These are phyloP conservation scores for Brachymystax lenok DNA, from an alignment of 2,797 vertebrate genomes.

Conservation along the genomic window DNA sequence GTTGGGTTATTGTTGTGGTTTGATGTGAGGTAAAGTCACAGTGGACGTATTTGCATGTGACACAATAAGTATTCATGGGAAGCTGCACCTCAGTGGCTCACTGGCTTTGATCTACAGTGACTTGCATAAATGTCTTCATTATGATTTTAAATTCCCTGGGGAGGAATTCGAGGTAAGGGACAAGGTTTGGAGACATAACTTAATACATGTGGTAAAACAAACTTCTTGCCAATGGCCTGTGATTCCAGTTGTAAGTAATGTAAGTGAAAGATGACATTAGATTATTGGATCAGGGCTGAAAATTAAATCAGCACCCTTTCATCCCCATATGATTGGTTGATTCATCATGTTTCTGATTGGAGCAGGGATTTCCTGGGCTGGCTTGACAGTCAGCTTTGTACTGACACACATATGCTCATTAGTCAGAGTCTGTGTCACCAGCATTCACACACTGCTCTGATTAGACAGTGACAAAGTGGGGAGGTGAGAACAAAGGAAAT, in stretches of 20 bases:
- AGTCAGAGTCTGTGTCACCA: neutral
- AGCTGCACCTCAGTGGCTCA: neutral
- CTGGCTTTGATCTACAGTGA: neutral
- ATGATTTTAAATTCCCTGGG: neutral
- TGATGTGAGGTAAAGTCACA: neutral
- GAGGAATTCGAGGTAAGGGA: neutral
- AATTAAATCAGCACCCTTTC: neutral
- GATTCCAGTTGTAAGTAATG: neutral
- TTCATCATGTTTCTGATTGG: neutral
- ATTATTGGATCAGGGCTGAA: neutral
- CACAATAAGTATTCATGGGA: neutral
- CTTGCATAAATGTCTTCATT: no score
- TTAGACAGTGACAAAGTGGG: slow-evolving; percentile 33
- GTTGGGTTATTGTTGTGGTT: slow-evolving; percentile 5
- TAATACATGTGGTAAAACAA: neutral
- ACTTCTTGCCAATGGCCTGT: neutral
- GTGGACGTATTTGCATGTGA: neutral
- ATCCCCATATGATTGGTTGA: neutral
- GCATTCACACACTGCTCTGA: neutral
- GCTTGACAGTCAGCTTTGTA: neutral
- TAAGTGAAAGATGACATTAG: neutral
- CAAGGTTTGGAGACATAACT: neutral
- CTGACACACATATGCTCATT: slow-evolving; percentile 6
- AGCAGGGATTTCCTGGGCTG: slow-evolving; percentile 6
- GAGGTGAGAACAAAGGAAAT: neutral